These are phyloP conservation scores for Thecophora atra DNA, from an alignment of 2,888 invertebrate species.

Conservation along the genomic window DNA sequence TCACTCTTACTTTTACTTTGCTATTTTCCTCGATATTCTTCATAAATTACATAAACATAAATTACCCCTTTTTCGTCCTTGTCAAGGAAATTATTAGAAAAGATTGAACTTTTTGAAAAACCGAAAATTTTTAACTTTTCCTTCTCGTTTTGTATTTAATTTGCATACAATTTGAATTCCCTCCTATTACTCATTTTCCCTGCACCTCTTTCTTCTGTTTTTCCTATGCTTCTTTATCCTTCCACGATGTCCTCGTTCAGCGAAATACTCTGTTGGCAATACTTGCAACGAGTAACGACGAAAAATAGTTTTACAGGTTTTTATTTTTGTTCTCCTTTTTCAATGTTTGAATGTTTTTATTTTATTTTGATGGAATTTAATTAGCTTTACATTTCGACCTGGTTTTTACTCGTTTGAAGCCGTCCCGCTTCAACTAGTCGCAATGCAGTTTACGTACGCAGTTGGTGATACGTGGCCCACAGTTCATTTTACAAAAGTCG, in stretches of 20 bases:
- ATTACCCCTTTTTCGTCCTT: not conserved
- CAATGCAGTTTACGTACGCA: not conserved
- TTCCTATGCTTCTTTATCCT: not conserved
- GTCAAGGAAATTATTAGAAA: no score
- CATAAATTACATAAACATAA: no score
- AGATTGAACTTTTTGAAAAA: not conserved
- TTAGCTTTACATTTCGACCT: constrained; percentile 3
- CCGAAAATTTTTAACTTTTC: not conserved
- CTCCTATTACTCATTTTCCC: not conserved
- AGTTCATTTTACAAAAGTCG: not conserved
- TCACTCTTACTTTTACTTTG: no score
- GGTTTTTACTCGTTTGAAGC: not conserved
- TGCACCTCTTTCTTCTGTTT: not conserved
- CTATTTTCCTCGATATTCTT: no score
- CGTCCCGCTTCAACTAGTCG: no score
- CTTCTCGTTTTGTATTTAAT: not conserved
- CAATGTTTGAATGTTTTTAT: not conserved
- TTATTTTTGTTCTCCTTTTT: not conserved
- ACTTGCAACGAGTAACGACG: not conserved
- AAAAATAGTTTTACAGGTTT: not conserved
- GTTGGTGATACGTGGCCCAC: not conserved
- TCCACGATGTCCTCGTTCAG: not conserved
- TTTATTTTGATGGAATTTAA: constrained; percentile 13
- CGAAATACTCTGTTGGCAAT: not conserved
- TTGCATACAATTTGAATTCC: not conserved